Base-by-base conservation (phyloP, 2,113 vertebrate genomes). In the Xiphophorus hellerii region DNA sequence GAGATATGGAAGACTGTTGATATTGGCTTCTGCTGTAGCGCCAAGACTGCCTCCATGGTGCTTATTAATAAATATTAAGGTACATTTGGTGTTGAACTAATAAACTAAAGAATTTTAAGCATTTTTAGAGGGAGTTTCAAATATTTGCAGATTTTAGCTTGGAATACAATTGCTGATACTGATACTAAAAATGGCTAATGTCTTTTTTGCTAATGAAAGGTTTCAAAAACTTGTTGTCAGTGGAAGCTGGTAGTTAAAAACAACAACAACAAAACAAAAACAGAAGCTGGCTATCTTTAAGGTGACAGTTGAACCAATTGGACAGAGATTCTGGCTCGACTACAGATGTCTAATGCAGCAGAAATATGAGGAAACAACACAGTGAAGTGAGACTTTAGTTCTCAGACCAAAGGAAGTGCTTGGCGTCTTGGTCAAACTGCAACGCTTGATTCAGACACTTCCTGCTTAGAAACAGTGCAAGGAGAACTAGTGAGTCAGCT, bases 341-440 rank as follows among this genome's bases (percentile, higher is more conserved):
- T 14, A 63, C 31, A 69, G 54, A 77, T 27, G 27, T 2, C 80
- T 85, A 76, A 58, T 69, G 78, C 67, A 86, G 74, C 69, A 71
- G 51, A 76, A 78, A 76, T 42, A 42, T 58, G 64, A 64, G 77
- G 70, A 83, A 80, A 77, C 51, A 28, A 73, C 61, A 33, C 31
- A 77, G 76, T 17, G 14, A 76, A 68, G 71, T 37, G 71, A 85
- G 83, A 77, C 62, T 37, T 11, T 15, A 67, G 72, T 35, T 78
- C 61, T 66, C 62, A 67, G 77, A 81, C 42, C 73, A 42, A 69
- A 90, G 89, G 91, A 92, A 93, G 87, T 76, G 79, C 71, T 86
- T 20, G 9, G 74, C 74, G 22, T 74, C 71, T 74, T 48, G 58
- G 65, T 76, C 62, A 65, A 68, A 76, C 82, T 66, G 84, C 71